phyloP scores from a whole-genome alignment of 2,888 invertebrate species.

The Cheilosia pagana region DNA sequence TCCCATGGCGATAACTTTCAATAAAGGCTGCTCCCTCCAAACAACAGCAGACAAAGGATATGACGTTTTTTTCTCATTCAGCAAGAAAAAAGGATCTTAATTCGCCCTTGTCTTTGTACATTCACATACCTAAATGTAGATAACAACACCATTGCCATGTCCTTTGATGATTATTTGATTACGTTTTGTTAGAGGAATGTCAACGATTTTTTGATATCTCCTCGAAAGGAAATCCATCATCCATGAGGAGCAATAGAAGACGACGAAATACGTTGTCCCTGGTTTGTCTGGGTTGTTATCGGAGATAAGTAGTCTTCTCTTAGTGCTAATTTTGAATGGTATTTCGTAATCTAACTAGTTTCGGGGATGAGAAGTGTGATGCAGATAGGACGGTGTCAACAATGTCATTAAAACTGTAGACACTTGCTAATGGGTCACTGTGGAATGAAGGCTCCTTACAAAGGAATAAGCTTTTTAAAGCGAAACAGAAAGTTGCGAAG shows the following conservation, averaged over 20 bases:
- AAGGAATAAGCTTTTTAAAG: no score
- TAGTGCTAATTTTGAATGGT: no score
- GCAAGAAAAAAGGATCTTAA: constrained; percentile 5
- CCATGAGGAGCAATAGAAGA: background rate
- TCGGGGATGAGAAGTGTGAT: no score
- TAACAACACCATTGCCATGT: constrained; percentile 21
- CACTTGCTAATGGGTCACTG: no score
- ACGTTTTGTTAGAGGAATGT: constrained; percentile 14
- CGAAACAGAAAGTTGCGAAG: no score
- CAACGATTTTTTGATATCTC: constrained; percentile 1
- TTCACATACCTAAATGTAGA: background rate
- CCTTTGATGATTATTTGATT: constrained; percentile 53
- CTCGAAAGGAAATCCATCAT: constrained; percentile 4
- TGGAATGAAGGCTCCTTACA: no score
- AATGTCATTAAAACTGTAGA: no score
- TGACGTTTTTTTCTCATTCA: background rate
- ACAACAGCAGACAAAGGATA: background rate
- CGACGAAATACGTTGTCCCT: background rate
- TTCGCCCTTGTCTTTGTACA: background rate
- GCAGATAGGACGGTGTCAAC: no score
- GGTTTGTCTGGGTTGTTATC: background rate
- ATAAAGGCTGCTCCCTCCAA: background rate
- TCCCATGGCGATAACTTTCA: constrained; percentile 3
- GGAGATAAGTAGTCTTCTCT: background rate
- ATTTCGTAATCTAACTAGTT: no score